phyloP scores from a whole-genome alignment of 2,888 invertebrate species.

The Luperina nickerlii region DNA sequence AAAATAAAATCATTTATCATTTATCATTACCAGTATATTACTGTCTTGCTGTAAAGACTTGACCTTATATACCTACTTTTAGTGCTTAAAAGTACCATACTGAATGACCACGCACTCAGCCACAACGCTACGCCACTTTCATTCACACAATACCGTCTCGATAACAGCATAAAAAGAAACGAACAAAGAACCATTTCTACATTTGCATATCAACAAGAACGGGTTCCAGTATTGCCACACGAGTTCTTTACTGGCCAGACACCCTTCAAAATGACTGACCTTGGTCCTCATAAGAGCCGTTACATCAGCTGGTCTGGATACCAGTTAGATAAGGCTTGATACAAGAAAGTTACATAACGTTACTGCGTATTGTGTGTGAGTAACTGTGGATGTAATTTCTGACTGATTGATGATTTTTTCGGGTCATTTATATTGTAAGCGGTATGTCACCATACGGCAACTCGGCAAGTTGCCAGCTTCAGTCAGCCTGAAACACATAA shows the following conservation, averaged over 20 bases:
- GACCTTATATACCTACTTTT: background rate
- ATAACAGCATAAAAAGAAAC: background rate
- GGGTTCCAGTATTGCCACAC: conserved; percentile 36
- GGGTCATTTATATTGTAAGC: too few species aligned
- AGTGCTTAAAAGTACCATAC: background rate
- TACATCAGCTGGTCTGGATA: conserved; percentile 29
- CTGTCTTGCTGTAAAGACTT: background rate
- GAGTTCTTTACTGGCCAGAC: conserved; percentile 44
- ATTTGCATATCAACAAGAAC: conserved; percentile 40
- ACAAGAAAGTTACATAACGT: conserved; percentile 9
- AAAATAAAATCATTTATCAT: too few species aligned
- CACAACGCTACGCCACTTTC: conserved; percentile 16
- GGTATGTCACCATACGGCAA: too few species aligned
- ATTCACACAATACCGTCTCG: background rate
- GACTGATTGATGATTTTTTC: too few species aligned
- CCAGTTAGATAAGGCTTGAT: conserved; percentile 25
- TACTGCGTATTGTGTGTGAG: too few species aligned
- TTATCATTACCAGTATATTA: background rate
- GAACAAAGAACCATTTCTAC: conserved; percentile 39
- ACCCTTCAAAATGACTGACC: conserved; percentile 45
- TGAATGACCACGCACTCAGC: background rate
- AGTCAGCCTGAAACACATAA: too few species aligned
- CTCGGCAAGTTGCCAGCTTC: too few species aligned
- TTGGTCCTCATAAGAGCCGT: conserved; percentile 35
- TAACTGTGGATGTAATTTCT: too few species aligned